Evolutionary conservation across 2,797 vertebrate genomes (phyloP), one percentile per base, ranked within the genome.

Genomic region (Sebastes matsubarae): DNA sequence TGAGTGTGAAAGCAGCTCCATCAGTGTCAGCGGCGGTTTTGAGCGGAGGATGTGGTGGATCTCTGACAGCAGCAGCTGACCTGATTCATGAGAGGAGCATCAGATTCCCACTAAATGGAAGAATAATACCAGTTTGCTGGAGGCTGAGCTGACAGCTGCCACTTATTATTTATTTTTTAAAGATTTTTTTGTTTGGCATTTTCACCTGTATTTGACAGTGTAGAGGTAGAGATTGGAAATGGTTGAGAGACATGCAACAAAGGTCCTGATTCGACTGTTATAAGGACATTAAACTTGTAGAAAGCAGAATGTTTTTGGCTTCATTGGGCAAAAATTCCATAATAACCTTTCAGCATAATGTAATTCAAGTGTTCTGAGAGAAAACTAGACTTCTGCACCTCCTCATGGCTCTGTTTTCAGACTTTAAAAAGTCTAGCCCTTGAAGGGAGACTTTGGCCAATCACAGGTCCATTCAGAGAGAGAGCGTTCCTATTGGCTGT

Each of bases 71-170:
- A 38, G 66, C 29, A 46, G 69, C 58, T 65, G 80, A 80, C 79
- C 80, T 68, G 84, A 73, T 83, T 81, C 80, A 54, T 27, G 75
- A 77, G 81, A 71, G 68, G 36, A 77, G 82, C 81, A 57, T 83
- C 80, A 68, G 67, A 71, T 59, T 67, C 78, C 42, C 52, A n/a
- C 50, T 64, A 57, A 90, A 64, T 84, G 77, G 66, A 80, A 81
- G 67, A 82, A 36, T 42, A 30, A 61, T 59, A 29, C 61, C 7
- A 4, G 65, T 79, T 77, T 73, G 71, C 88, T 76, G 77, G 52
- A 78, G 75, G 85, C 86, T 34, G 42, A 46, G 79, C 73, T 86
- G 85, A 86, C 81, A 81, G 84, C 77, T 86, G 77, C 5, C 75
- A 70, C 81, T 83, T 78, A 27, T 77, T 85, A 24, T 42, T 65